Evolutionary conservation across 2,113 vertebrate genomes (phyloP).

Genomic region (Gambusia affinis): DNA sequence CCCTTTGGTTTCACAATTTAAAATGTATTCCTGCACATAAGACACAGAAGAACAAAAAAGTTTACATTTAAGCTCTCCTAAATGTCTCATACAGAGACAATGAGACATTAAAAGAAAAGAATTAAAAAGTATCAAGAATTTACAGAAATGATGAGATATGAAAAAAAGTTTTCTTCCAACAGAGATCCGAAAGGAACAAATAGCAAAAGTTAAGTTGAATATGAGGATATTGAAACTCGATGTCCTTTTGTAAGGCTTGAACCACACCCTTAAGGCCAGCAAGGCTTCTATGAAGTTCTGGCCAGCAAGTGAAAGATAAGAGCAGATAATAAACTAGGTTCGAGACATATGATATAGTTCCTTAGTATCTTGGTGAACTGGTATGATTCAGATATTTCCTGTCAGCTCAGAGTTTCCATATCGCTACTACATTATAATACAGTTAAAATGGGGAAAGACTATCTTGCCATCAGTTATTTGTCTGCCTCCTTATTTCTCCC

Average conservation of each 20-base stretch:
- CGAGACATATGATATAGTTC: constrained; percentile 7
- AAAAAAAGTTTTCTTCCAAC: constrained; percentile 51
- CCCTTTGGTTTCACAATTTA: no score
- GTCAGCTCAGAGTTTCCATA: constrained; percentile 16
- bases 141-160: constrained; percentile 59
- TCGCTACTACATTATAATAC: constrained; percentile 18
- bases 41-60: no score
- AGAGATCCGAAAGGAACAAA: constrained; percentile 51
- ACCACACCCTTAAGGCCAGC: no score
- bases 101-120: constrained; percentile 19
- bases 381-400: constrained; percentile 17
- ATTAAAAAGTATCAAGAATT: constrained; percentile 37
- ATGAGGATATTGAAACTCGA: not conserved
- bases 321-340: constrained; percentile 5
- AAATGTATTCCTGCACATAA: no score
- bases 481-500: constrained; percentile 14
- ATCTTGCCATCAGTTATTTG: not conserved
- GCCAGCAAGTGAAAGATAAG: not conserved
- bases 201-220: constrained; percentile 54
- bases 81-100: no score
- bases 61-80: no score
- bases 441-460: constrained; percentile 23
- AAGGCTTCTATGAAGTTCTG: not conserved
- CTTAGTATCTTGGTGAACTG: constrained; percentile 14
- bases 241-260: no score